These are phyloP conservation scores for Apostichopus californicus DNA, from an alignment of 35 echinoderm and acorn worm genomes.

Conservation along the genomic window DNA sequence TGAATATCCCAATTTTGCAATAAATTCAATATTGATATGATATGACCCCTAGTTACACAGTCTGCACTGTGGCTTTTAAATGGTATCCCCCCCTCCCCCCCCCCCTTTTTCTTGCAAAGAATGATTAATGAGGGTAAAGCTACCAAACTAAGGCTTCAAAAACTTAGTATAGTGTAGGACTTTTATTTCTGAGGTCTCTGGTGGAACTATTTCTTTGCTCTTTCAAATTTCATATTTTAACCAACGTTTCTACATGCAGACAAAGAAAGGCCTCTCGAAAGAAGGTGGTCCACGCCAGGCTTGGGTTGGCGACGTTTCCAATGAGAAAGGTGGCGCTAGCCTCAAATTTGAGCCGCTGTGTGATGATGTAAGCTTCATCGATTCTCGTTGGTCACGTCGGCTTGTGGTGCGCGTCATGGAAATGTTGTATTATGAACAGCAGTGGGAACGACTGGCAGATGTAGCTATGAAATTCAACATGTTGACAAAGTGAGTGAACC, in stretches of 20 bases:
- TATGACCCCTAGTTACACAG: no score
- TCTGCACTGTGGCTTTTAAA: no score
- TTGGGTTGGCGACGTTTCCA: conserved; percentile 78
- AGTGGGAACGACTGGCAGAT: conserved; percentile 95
- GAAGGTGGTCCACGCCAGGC: conserved; percentile 36
- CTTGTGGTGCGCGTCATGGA: conserved; percentile 88
- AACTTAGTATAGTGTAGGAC: no score
- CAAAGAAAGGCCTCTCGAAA: background rate
- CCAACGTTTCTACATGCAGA: background rate
- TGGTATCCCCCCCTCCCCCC: no score
- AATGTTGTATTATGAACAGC: conserved; percentile 96
- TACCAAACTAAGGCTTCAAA: no score
- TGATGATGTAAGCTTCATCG: conserved; percentile 82
- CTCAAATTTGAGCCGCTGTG: conserved; percentile 87
- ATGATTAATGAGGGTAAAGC: no score
- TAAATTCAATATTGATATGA: no score
- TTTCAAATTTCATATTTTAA: no score
- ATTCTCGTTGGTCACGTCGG: conserved; percentile 89
- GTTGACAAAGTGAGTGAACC: conserved; percentile 75
- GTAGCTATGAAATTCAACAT: conserved; percentile 98
- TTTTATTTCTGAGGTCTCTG: no score
- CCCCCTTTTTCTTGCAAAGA: no score
- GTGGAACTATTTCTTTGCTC: no score
- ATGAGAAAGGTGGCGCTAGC: conserved; percentile 92
- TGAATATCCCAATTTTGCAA: no score